Percentiles rank a stretch among this genome's conserved stretches.
These are phyloP conservation scores for Oryzias curvinotus DNA, from an alignment of 2,113 vertebrate genomes.

Conservation along the genomic window DNA sequence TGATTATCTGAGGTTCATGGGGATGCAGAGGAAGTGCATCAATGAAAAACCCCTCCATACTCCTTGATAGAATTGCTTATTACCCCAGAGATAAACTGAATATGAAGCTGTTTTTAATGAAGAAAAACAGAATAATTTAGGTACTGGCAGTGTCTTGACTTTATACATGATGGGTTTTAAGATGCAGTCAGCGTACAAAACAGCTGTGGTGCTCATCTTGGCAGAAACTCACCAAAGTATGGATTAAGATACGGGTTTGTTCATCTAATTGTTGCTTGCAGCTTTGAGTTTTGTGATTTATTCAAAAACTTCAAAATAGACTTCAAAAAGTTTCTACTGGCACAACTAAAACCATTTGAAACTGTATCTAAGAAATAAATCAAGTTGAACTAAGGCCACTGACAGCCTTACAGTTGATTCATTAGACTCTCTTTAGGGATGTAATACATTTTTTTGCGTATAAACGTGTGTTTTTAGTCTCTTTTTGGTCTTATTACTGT, in stretches of 20 bases:
- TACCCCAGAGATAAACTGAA: conserved; percentile 13
- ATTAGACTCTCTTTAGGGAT: too few relatives aligned
- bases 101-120: conserved; percentile 6
- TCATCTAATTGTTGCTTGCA: background rate
- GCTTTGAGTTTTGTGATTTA: background rate
- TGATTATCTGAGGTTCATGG: conserved; percentile 22
- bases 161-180: too few relatives aligned
- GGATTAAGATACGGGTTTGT: background rate
- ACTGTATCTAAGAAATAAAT: too few relatives aligned
- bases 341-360: too few relatives aligned
- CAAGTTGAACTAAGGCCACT: too few relatives aligned
- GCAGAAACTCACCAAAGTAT: background rate
- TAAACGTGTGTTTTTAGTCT: too few relatives aligned
- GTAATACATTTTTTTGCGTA: too few relatives aligned
- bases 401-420: too few relatives aligned
- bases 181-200: background rate
- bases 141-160: too few relatives aligned
- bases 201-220: background rate
- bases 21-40: conserved; percentile 28
- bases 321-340: too few relatives aligned
- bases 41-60: background rate
- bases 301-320: background rate
- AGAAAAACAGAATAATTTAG: background rate
- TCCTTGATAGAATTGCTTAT: conserved; percentile 19
- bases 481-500: too few relatives aligned